Evolutionary conservation across 2,797 vertebrate species (phyloP).

Genomic region (Lepidocolaptes lacrymiger): DNA sequence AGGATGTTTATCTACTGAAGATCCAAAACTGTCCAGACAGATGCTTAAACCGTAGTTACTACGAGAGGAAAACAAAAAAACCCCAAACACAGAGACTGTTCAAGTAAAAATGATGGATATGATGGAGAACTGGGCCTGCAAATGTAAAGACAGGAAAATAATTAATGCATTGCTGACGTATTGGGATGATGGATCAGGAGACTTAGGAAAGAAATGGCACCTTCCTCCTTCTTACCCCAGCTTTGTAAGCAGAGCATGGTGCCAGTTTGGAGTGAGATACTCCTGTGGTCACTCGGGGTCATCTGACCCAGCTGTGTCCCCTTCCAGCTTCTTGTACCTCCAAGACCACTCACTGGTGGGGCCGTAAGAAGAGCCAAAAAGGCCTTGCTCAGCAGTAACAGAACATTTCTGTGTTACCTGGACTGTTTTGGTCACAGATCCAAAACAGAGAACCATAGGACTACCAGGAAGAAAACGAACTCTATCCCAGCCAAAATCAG

Average conservation of each 20-base stretch:
- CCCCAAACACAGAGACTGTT: neutral
- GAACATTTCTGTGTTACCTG: neutral
- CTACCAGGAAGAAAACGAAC: neutral
- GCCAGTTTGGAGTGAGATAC: neutral
- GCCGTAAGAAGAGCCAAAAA: neutral
- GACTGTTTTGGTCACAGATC: too few species aligned
- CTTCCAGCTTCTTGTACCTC: neutral
- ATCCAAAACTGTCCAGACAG: neutral
- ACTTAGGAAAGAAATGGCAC: neutral
- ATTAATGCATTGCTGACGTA: neutral
- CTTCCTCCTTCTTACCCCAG: neutral
- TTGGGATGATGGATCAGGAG: neutral
- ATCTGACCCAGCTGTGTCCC: neutral
- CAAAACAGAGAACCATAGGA: rapidly evolving
- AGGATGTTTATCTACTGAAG: neutral
- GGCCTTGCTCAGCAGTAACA: neutral
- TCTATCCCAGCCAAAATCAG: neutral
- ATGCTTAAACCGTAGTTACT: neutral
- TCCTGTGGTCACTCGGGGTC: neutral
- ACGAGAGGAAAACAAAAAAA: neutral
- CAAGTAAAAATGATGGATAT: neutral
- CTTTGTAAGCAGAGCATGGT: too few species aligned
- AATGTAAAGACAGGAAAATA: neutral
- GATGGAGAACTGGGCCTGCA: neutral
- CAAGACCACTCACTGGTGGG: neutral